Evolutionary conservation across 2,888 invertebrate species (phyloP).

Genomic region (Pherbina coryleti): DNA sequence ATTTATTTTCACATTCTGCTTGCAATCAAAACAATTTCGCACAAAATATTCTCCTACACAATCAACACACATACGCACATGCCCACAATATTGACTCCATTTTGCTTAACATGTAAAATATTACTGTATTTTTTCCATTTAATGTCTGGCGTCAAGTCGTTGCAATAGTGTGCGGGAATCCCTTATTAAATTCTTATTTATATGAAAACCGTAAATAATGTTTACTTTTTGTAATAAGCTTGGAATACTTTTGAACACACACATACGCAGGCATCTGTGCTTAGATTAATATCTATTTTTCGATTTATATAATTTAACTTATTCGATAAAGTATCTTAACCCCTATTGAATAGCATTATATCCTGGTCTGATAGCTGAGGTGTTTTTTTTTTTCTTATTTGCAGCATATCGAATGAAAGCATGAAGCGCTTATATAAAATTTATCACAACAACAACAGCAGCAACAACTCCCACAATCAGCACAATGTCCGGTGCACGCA

Average conservation of each 20-base stretch:
- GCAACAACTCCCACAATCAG: neutral
- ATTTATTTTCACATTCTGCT: no score
- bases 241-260: neutral
- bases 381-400: neutral
- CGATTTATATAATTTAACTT: neutral
- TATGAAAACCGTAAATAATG: constrained; percentile 62
- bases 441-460: constrained; percentile 7
- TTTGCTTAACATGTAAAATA: neutral
- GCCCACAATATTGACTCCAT: neutral
- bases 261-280: neutral
- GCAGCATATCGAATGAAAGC: constrained; percentile 17
- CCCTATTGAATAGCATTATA: neutral
- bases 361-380: neutral
- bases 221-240: constrained; percentile 44
- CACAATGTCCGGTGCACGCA: constrained; percentile 46
- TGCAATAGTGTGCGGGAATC: neutral
- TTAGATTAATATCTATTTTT: no score
- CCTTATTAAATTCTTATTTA: constrained; percentile 57
- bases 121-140: neutral
- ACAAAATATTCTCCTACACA: constrained; percentile 14
- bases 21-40: no score
- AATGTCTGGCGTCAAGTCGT: neutral
- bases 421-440: neutral
- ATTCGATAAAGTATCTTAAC: neutral
- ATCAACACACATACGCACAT: neutral